Evolutionary conservation across 2,888 invertebrate species (phyloP), one percentile per base, ranked within the genome.

Genomic region (Digitonthophagus gazella): DNA sequence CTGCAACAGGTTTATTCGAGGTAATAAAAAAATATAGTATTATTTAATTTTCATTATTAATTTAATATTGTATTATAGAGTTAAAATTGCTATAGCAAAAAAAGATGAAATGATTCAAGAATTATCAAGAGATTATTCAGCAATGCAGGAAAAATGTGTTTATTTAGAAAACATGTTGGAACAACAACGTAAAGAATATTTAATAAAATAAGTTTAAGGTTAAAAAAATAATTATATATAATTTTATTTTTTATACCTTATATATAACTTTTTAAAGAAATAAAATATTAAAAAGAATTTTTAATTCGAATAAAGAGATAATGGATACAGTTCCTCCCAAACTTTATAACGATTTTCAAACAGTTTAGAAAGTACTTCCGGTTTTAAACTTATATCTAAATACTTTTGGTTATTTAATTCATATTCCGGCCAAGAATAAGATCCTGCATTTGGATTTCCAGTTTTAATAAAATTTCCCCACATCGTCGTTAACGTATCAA

Each of bases 1-100:
- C 89, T 93, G 84, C 90, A 92, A 72, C 90, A 91, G 80, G 86
- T 94, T 0, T 92, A 93, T 78, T 90, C 91, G 78, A 90, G 92
- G 93, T 93, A 78, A 66, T 15, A 18, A 56, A 8, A n/a, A 58
- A 15, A 16, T 6, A 66, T 15, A 64, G 28, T 14, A n/a, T 68
- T 1, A 28, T 65, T 65, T 67, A 18, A 20, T 61, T 22, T 61
- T 11, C 11, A 19, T 11, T 20, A 61, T n/a, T 3, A 2, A n/a
- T 67, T 19, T 8, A 15, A 5, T 2, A 22, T 67, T 19, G 72
- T 66, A 70, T 76, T 81, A 64, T 77, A 93, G 93, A 77, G 92
- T 95, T 14, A 93, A 93, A 81, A 88, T 92, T 69, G 91, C 93
- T 0, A 89, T 95, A 15, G 89, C 91, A 0, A 89, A 92, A 70